Conservation (phyloP, 2,888 invertebrate genomes). For the Ypsolopha sequella region DNA sequence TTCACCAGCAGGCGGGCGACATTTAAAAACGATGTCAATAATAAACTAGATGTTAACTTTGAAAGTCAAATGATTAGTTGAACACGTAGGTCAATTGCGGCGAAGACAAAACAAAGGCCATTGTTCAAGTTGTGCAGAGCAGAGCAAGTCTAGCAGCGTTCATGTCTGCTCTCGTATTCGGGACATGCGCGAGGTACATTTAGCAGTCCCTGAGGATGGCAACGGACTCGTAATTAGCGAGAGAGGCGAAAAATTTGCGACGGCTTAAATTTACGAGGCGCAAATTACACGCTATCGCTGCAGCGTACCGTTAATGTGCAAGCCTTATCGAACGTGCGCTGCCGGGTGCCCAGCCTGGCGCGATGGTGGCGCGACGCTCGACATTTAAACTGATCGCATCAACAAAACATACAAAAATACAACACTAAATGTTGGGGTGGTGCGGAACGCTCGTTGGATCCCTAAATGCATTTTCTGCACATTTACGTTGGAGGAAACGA, state of each 20-base stretch:
- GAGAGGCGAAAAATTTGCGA: constrained; percentile 69
- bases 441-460: constrained; percentile 14
- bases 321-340: constrained; percentile 56
- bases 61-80: neutral
- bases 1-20: no score
- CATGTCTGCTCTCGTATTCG: constrained; percentile 54
- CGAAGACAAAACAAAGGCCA: constrained; percentile 57
- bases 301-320: constrained; percentile 61
- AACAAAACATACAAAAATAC: constrained; percentile 35
- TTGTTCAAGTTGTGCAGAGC: constrained; percentile 50
- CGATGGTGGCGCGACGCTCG: constrained; percentile 16
- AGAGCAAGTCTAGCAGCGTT: constrained; percentile 31
- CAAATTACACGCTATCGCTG: constrained; percentile 69
- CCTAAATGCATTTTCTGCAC: constrained; percentile 6
- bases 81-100: constrained; percentile 42
- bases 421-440: constrained; percentile 17
- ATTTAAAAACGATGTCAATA: neutral
- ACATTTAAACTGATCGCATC: constrained; percentile 40
- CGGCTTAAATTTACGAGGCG: constrained; percentile 68
- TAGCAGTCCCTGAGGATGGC: constrained; percentile 61
- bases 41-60: neutral
- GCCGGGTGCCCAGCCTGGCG: constrained; percentile 18
- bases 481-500: constrained; percentile 5
- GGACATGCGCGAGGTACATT: constrained; percentile 62
- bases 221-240: constrained; percentile 65